Evolutionary conservation across 1,140 invertebrate genomes (phyloP).

Genomic region (Teleogryllus occipitalis): DNA sequence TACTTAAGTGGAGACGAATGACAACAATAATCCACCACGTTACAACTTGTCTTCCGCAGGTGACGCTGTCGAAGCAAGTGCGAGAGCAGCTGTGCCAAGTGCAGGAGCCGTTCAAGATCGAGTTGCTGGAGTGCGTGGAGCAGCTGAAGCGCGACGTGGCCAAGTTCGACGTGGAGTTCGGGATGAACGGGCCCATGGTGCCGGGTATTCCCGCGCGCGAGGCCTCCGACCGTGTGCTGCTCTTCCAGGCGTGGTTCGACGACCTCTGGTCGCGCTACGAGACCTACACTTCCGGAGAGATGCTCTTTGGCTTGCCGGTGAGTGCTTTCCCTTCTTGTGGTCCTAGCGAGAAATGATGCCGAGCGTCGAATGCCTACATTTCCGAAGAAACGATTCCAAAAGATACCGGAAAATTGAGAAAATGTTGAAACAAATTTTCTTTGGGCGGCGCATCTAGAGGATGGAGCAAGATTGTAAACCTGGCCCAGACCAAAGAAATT

Average conservation of each 20-base stretch:
- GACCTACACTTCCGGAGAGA: conserved; percentile 67
- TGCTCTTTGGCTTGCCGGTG: conserved; percentile 68
- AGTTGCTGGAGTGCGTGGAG: conserved; percentile 60
- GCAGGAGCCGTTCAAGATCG: conserved; percentile 62
- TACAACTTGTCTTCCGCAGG: too few species aligned
- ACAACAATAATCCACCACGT: too few species aligned
- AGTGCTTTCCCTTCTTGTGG: too few species aligned
- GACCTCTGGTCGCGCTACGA: conserved; percentile 68
- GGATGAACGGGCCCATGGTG: conserved; percentile 70
- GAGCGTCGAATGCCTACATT: too few species aligned
- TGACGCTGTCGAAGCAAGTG: conserved; percentile 53
- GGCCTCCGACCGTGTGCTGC: conserved; percentile 67
- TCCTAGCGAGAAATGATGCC: too few species aligned
- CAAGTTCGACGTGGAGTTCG: conserved; percentile 65
- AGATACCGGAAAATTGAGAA: too few species aligned
- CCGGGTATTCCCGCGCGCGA: conserved; percentile 70
- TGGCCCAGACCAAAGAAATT: too few species aligned
- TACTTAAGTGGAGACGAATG: too few species aligned
- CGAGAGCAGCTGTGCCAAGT: conserved; percentile 63
- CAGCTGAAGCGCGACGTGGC: conserved; percentile 58
- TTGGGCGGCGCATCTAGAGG: too few species aligned
- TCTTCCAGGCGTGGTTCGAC: conserved; percentile 71
- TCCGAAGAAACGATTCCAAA: too few species aligned
- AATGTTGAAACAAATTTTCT: too few species aligned
- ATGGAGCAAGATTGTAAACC: too few species aligned